Base-by-base conservation (phyloP, 2,113 vertebrate species). In the Menura novaehollandiae region DNA sequence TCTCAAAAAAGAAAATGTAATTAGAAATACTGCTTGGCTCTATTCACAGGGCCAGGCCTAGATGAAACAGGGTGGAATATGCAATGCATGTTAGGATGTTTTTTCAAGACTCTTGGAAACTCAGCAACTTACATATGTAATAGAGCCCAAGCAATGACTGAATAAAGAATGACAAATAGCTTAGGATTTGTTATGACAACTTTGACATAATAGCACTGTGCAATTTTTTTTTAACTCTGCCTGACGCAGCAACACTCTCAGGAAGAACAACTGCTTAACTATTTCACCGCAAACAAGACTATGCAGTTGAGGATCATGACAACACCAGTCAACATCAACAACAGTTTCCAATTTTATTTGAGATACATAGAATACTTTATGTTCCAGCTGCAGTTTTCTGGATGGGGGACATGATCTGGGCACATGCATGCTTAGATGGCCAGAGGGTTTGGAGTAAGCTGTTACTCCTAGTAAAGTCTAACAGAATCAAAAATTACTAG, bases 71-170 rank as follows among this genome's bases (percentile, higher is more conserved):
- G 10, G 33, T 44, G 21, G 86, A 89, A 92, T 64, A 89, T 11
- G 37, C 74, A 77, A 93, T 3, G 6, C 49, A 76, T 17, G 20
- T 32, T 71, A 83, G 22, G 47, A 73, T 85, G 63, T 51, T 93
- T 89, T 91, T 94, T 67, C 78, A 93, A 85, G 63, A 77, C 17
- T 87, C 60, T 77, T 80, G 93, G 85, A 94, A 96, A 94, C 53
- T 62, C 71, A 88, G 64, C 44, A 91, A 92, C 67, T 90, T 71
- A 77, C 17, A 56, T 60, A 86, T 64, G 30, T 72, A 93, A 88
- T 7, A 78, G 47, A 93, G 63, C 37, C 55, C 35, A 94, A 83
- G 68, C 26, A 83, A 80, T 63, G 78, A 94, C 37, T 67, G 74
- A 88, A 88, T 55, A 60, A 89, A 94, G 75, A 92, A 86, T 63